Percentiles rank a stretch among this genome's conserved stretches.
Conservation (phyloP, 2,797 vertebrate genomes). For the Malurus leucopterus region DNA sequence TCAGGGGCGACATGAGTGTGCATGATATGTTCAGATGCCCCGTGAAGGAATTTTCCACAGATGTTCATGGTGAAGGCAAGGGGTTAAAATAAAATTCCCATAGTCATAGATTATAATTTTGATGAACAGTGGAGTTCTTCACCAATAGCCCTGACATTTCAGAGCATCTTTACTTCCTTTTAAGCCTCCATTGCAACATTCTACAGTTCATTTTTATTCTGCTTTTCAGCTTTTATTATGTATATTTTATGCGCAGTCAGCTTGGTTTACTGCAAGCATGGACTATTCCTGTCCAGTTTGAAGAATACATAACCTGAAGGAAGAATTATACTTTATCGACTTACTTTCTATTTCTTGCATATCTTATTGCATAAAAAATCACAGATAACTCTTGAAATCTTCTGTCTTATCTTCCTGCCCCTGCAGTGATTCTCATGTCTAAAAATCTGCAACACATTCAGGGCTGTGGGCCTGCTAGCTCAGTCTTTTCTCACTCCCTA, state of each 20-base stretch:
- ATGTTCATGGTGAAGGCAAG: not conserved
- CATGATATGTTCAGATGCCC: not conserved
- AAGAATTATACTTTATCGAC: not conserved
- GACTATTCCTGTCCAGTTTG: not conserved
- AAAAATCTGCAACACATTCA: not conserved
- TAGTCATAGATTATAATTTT: not conserved
- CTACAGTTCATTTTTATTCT: not conserved
- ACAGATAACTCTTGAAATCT: not conserved
- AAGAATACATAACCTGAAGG: not conserved
- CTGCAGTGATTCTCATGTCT: not conserved
- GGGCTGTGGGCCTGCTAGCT: not conserved
- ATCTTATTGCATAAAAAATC: not conserved
- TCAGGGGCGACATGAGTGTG: not conserved
- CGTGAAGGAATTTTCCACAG: not conserved
- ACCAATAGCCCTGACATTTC: not conserved
- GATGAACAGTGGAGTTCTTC: not conserved
- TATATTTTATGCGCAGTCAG: not conserved
- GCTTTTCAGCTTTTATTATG: not conserved
- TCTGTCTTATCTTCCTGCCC: not conserved
- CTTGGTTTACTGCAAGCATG: not conserved
- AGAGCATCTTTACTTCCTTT: not conserved
- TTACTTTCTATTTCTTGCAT: not conserved
- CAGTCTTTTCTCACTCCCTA: not conserved
- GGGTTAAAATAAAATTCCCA: slow-evolving; percentile 41
- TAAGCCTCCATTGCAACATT: not conserved